A percentile compares a stretch with the other conserved stretches of the same genome.
These are phyloP conservation scores for Gallinago stenura DNA, from an alignment of 2,797 vertebrate genomes.

Conservation along the genomic window DNA sequence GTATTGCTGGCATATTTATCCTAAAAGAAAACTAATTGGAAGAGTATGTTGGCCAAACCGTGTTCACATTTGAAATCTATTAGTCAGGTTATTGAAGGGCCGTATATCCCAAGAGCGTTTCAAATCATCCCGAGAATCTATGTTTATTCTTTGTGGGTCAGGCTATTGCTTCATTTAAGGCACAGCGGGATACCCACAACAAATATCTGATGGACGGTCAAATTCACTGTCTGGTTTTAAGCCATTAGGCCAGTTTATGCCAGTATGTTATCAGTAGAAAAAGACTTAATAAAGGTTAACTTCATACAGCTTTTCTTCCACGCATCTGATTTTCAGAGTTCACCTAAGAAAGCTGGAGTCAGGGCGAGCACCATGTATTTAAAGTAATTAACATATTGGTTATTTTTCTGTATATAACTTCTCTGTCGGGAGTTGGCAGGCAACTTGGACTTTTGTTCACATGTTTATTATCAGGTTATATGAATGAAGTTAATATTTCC, in stretches of 20 bases:
- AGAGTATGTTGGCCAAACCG: slow-evolving; percentile 35
- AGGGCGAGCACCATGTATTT: neutral
- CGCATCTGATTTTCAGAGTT: neutral
- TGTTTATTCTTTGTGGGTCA: slow-evolving; percentile 40
- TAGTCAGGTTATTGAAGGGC: slow-evolving; percentile 19
- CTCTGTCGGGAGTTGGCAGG: neutral
- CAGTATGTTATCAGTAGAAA: neutral
- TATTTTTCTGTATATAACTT: neutral
- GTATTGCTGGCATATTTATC: neutral
- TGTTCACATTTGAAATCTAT: slow-evolving; percentile 44
- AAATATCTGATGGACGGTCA: neutral
- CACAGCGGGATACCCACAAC: neutral
- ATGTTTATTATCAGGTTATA: neutral
- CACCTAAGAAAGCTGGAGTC: neutral
- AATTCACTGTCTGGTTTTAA: neutral
- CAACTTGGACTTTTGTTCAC: neutral
- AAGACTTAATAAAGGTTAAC: neutral
- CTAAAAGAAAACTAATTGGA: slow-evolving; percentile 24
- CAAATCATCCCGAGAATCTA: slow-evolving; percentile 31
- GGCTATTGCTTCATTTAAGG: slow-evolving; percentile 54
- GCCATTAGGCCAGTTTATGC: neutral
- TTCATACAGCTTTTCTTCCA: neutral
- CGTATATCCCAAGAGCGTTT: slow-evolving; percentile 15
- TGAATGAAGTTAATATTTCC: neutral
- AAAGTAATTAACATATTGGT: neutral